These are phyloP conservation scores for Carlito syrichta DNA, from an alignment of 2,113 vertebrate genomes.

Conservation along the genomic window DNA sequence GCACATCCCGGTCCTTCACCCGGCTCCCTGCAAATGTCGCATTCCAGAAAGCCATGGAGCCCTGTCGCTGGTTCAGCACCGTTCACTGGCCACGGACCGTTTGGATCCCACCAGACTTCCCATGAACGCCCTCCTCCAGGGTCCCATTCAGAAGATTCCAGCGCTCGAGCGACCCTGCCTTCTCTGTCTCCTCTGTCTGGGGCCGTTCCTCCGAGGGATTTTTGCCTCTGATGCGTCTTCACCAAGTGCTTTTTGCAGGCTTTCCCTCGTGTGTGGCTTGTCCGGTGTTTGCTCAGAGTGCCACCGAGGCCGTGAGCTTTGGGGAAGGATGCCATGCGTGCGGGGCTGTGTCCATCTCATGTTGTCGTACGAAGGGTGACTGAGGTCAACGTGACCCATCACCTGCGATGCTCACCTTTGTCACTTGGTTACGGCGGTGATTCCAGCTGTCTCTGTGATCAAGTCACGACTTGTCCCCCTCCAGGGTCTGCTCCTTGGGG, in stretches of 20 bases:
- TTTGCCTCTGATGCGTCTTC: background rate
- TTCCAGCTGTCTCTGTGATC: background rate
- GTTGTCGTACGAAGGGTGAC: background rate
- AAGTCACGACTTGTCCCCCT: background rate
- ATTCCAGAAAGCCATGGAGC: background rate
- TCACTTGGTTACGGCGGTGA: background rate
- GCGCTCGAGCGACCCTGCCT: rapidly evolving
- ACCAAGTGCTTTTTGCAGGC: background rate
- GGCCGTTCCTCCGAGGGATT: background rate
- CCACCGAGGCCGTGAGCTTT: background rate
- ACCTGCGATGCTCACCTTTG: background rate
- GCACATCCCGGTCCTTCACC: background rate
- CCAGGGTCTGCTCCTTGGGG: too few species aligned
- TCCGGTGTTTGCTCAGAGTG: background rate
- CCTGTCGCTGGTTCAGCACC: rapidly evolving
- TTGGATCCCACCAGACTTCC: background rate
- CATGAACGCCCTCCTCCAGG: background rate
- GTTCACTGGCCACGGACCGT: background rate
- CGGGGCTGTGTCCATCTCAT: too few species aligned
- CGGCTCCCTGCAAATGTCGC: background rate
- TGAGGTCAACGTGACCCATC: background rate
- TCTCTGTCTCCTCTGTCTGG: background rate
- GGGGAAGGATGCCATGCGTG: background rate
- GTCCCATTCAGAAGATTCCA: rapidly evolving
- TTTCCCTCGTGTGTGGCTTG: background rate